A percentile compares a stretch with the other conserved stretches of the same genome.
phyloP scores from a whole-genome alignment of 2,113 vertebrate genomes.

The Rhinoptilus africanus region DNA sequence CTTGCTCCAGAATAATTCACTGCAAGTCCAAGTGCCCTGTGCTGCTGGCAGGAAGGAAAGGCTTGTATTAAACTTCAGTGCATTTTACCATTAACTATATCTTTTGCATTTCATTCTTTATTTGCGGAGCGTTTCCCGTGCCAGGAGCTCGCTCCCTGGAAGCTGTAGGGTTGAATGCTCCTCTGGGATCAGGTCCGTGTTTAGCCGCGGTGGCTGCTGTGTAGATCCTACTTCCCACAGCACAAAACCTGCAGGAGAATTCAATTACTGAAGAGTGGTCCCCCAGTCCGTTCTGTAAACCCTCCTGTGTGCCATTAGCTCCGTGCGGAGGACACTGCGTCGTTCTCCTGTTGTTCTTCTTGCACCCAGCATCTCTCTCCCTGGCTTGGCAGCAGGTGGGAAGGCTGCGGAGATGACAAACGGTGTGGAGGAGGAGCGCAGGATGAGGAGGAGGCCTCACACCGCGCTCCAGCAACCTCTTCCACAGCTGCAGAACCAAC shows the following conservation, averaged over 20 bases:
- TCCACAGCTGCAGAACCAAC: fast-evolving
- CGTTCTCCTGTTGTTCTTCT: neutral
- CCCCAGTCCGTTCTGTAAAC: neutral
- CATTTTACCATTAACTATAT: neutral
- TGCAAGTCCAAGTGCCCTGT: neutral
- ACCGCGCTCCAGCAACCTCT: neutral
- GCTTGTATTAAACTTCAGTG: neutral
- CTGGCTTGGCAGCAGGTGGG: neutral
- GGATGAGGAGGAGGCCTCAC: neutral
- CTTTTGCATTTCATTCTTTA: neutral
- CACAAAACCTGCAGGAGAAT: neutral
- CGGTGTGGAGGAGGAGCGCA: neutral
- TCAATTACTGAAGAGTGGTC: neutral
- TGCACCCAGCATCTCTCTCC: neutral
- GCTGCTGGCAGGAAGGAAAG: neutral
- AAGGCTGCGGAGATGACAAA: neutral
- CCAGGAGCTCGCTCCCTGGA: neutral
- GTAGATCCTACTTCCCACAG: neutral
- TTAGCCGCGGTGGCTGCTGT: neutral
- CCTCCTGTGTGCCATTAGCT: neutral
- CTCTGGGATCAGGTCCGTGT: neutral
- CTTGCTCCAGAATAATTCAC: neutral
- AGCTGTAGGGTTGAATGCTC: neutral
- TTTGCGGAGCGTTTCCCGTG: neutral
- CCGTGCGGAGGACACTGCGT: neutral